These are phyloP conservation scores for Sialis lutaria DNA, from an alignment of 2,888 invertebrate genomes.

Conservation along the genomic window DNA sequence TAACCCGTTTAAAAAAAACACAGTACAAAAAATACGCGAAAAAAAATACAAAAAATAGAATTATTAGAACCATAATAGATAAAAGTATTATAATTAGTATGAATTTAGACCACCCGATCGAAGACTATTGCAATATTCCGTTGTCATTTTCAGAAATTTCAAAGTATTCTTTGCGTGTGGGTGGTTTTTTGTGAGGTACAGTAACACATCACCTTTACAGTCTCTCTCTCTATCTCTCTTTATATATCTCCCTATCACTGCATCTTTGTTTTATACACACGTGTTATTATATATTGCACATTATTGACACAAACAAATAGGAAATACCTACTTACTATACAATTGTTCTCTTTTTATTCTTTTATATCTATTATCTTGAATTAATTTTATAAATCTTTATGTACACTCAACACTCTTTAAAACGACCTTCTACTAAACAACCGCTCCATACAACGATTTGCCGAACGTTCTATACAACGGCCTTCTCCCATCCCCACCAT, in stretches of 20 bases:
- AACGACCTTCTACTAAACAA: no score
- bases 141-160: conserved; percentile 54
- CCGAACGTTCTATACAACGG: no score
- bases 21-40: no score
- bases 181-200: conserved; percentile 72
- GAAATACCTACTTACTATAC: neutral
- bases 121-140: conserved; percentile 25
- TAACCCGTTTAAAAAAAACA: no score
- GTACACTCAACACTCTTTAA: no score
- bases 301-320: neutral
- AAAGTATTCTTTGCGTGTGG: conserved; percentile 75
- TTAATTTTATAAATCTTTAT: no score
- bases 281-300: no score
- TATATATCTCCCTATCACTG: neutral
- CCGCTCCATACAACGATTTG: no score
- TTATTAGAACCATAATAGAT: no score
- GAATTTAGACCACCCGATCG: conserved; percentile 16
- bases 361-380: neutral
- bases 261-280: neutral
- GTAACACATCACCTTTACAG: conserved; percentile 17
- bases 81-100: no score
- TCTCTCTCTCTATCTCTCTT: neutral
- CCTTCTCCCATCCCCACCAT: no score
- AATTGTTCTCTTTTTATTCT: neutral
- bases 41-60: no score